A percentile compares a stretch with the other conserved stretches of the same genome.
Evolutionary conservation across 2,888 invertebrate species (phyloP).

Genomic region (Nomada goodeniana): DNA sequence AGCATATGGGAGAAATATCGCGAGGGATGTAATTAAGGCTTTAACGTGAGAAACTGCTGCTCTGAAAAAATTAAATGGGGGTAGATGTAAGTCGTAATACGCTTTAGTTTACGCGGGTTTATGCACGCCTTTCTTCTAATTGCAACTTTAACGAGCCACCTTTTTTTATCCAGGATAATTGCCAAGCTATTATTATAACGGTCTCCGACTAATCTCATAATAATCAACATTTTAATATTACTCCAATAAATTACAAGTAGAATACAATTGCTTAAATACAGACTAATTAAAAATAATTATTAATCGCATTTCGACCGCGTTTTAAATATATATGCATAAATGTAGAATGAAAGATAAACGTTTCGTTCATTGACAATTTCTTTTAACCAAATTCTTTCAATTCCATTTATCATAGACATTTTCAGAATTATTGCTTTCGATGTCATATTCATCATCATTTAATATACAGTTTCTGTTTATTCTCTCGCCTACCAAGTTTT

Average conservation of each 20-base stretch:
- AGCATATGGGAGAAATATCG: conserved; percentile 34
- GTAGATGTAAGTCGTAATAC: conserved; percentile 36
- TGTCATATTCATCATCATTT: no score
- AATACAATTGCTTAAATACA: not conserved
- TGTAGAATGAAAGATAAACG: no score
- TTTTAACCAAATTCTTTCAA: no score
- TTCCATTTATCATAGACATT: no score
- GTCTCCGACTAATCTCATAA: not conserved
- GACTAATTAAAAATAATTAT: not conserved
- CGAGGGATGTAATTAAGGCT: conserved; percentile 38
- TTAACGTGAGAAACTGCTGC: conserved; percentile 22
- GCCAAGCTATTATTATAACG: not conserved
- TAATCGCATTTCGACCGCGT: no score
- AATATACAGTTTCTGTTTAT: no score
- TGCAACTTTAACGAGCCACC: conserved; percentile 5
- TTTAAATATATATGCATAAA: no score
- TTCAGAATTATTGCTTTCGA: no score
- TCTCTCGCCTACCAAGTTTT: no score
- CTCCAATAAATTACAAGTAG: no score
- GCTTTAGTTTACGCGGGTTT: conserved; percentile 16
- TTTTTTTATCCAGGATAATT: not conserved
- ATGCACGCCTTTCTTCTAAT: conserved; percentile 25
- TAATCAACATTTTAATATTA: not conserved
- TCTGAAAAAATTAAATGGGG: conserved; percentile 32
- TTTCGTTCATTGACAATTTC: no score